Percentiles rank a stretch among this genome's conserved stretches.
Conservation (phyloP, 2,113 vertebrate species). For the Sigmodon hispidus region DNA sequence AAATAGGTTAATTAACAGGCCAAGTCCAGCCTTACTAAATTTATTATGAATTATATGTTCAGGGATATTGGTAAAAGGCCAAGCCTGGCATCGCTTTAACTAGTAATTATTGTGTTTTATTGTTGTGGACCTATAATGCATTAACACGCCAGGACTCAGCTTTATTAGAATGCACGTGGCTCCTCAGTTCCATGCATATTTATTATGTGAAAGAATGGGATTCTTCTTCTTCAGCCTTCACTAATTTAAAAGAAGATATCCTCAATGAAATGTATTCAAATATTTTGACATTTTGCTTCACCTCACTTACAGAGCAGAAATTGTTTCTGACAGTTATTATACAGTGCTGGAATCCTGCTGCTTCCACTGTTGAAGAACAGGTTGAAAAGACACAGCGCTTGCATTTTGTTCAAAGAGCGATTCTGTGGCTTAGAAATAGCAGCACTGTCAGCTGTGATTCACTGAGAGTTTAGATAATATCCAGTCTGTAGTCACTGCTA, state of each 20-base stretch:
- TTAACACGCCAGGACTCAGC: constrained; percentile 86
- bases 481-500: constrained; percentile 82
- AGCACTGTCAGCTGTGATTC: constrained; percentile 90
- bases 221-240: constrained; percentile 89
- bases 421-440: constrained; percentile 89
- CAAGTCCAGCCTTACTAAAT: constrained; percentile 84
- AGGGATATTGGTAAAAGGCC: constrained; percentile 88
- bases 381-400: constrained; percentile 91
- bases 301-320: constrained; percentile 99
- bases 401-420: constrained; percentile 91
- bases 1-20: constrained; percentile 88
- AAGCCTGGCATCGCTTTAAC: constrained; percentile 88
- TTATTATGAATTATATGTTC: constrained; percentile 86
- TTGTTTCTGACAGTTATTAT: constrained; percentile 99
- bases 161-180: constrained; percentile 90
- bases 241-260: constrained; percentile 95
- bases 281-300: constrained; percentile 99
- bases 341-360: constrained; percentile 92
- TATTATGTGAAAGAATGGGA: constrained; percentile 90
- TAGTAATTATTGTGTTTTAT: constrained; percentile 91
- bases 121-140: constrained; percentile 87
- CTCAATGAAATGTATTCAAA: constrained; percentile 99
- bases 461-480: constrained; percentile 87
- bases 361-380: constrained; percentile 89
- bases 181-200: constrained; percentile 88